Conservation (phyloP, 1,140 invertebrate species). For the Zelostemma sp. region DNA sequence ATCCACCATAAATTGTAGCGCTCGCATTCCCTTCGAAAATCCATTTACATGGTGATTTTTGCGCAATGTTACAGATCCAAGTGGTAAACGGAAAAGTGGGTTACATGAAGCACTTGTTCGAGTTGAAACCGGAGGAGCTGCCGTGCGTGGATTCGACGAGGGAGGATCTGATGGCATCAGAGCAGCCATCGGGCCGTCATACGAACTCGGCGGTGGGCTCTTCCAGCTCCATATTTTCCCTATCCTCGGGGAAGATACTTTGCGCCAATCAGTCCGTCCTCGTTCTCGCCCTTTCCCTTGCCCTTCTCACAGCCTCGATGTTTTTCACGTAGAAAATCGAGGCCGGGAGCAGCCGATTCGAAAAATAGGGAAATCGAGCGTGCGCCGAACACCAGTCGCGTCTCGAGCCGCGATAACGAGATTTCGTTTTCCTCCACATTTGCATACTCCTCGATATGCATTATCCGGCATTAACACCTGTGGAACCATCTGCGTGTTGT, state of each 20-base stretch:
- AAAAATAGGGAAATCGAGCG: conserved; percentile 25
- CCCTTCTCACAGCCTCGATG: conserved; percentile 35
- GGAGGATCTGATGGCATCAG: conserved; percentile 67
- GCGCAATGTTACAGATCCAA: conserved; percentile 47
- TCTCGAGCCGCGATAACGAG: conserved; percentile 6
- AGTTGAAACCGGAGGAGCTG: conserved; percentile 75
- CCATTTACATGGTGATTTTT: too few species aligned
- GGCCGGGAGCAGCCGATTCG: not conserved
- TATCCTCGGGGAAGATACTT: conserved; percentile 44
- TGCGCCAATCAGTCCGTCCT: conserved; percentile 50
- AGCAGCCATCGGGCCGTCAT: conserved; percentile 62
- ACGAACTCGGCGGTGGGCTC: conserved; percentile 57
- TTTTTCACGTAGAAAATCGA: conserved; percentile 57
- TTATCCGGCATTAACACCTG: conserved; percentile 10
- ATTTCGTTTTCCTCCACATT: conserved; percentile 10
- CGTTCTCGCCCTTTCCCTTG: conserved; percentile 22
- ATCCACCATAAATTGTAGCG: too few species aligned
- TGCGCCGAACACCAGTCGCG: not conserved
- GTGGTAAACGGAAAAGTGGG: conserved; percentile 54
- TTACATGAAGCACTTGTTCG: conserved; percentile 69
- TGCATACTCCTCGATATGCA: conserved; percentile 10
- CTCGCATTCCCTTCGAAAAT: too few species aligned
- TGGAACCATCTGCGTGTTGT: conserved; percentile 3
- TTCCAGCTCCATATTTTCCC: conserved; percentile 51
- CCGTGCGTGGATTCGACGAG: conserved; percentile 74